phyloP scores from a whole-genome alignment of 2,797 vertebrate genomes.

The Pipistrellus nathusii region DNA sequence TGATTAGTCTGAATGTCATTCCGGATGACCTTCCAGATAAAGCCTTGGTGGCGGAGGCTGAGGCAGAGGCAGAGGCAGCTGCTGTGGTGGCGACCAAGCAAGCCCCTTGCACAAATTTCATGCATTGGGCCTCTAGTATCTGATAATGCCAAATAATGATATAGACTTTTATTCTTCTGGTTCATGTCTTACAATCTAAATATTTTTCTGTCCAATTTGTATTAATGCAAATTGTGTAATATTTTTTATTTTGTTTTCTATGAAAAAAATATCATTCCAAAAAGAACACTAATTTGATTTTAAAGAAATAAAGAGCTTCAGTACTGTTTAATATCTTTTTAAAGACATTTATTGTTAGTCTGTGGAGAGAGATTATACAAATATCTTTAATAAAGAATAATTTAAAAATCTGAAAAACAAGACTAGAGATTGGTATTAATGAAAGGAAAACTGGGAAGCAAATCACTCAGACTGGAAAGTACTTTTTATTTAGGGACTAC shows the following conservation, averaged over 20 bases:
- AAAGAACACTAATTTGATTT: neutral
- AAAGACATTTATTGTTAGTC: neutral
- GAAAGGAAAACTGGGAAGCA: neutral
- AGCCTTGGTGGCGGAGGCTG: too few relatives aligned
- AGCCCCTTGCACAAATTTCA: too few relatives aligned
- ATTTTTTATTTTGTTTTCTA: neutral
- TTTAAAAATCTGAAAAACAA: neutral
- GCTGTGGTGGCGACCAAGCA: too few relatives aligned
- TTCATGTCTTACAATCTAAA: neutral
- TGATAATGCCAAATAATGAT: neutral
- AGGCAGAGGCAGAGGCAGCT: too few relatives aligned
- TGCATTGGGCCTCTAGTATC: neutral
- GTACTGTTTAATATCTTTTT: neutral
- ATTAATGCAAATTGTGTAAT: neutral
- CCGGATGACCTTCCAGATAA: too few relatives aligned
- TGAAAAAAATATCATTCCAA: conserved; percentile 17
- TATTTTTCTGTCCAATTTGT: neutral
- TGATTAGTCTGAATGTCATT: too few relatives aligned
- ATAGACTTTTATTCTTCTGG: neutral
- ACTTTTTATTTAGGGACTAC: neutral
- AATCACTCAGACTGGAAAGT: neutral
- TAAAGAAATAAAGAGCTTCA: neutral
- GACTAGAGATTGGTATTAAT: neutral
- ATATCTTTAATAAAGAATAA: neutral
- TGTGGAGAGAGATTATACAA: neutral